A percentile compares a stretch with the other conserved stretches of the same genome.
phyloP scores from a whole-genome alignment of 2,797 vertebrate genomes.

The Sorex maritimensis region DNA sequence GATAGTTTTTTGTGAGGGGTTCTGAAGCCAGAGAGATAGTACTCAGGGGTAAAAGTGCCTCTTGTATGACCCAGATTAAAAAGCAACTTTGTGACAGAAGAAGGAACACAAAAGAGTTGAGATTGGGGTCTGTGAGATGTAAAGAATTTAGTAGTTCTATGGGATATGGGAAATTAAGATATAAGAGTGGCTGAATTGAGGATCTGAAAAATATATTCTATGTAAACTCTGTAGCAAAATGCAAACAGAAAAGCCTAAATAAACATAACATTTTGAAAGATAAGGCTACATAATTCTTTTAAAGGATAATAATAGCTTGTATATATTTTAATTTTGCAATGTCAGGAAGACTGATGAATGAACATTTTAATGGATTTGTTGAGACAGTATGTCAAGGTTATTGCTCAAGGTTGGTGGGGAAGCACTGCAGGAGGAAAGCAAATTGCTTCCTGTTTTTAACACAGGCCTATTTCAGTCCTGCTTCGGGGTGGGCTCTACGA shows the following conservation, averaged over 20 bases:
- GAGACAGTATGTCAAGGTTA: conserved; percentile 66
- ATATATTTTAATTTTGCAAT: conserved; percentile 40
- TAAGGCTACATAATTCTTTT: conserved; percentile 54
- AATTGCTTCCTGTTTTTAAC: conserved; percentile 53
- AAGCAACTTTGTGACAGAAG: not conserved
- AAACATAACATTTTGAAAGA: conserved; percentile 52
- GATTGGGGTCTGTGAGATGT: not conserved
- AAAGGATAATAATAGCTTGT: conserved; percentile 41
- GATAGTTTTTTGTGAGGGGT: too few species aligned
- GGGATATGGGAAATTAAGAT: conserved; percentile 30
- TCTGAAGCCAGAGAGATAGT: not conserved
- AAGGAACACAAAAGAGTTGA: conserved; percentile 17
- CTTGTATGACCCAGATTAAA: not conserved
- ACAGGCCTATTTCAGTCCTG: not conserved
- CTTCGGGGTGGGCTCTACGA: not conserved
- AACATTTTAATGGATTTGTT: conserved; percentile 64
- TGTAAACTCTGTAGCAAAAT: not conserved
- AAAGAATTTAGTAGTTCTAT: conserved; percentile 52
- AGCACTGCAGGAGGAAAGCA: conserved; percentile 69
- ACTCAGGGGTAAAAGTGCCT: not conserved
- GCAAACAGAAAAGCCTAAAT: conserved; percentile 53
- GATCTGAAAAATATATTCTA: conserved; percentile 31
- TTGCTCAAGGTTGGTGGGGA: conserved; percentile 80
- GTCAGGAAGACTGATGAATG: conserved; percentile 40
- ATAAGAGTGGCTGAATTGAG: not conserved